Evolutionary conservation across 2,797 vertebrate genomes (phyloP), one percentile per base, ranked within the genome.

Genomic region (Apogon talboti): DNA sequence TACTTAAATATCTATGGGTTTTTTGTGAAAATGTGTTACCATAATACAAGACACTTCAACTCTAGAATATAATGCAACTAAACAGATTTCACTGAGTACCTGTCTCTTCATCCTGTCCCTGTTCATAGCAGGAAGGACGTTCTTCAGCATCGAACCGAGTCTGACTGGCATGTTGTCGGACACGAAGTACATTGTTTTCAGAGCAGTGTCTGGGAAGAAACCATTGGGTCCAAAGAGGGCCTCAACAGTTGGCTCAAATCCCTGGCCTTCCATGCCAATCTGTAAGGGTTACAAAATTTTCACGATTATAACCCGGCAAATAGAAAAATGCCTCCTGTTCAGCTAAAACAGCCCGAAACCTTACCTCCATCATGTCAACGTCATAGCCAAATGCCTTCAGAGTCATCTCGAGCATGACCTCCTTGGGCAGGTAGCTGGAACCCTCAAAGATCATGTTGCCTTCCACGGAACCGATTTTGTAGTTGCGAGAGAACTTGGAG

Each of bases 311-410:
- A 33, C 5, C 46, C 7, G 47, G 18, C 9, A 16, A 3, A 46
- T 0, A 62, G 7, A 13, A 69, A 66, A 33, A 37, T 40, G 2
- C 14, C 18, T 55, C 7, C 30, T 2, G n/a, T 6, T 57, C 0
- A 0, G 41, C 38, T n/a, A 19, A 53, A 49, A 49, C 3, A n/a
- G n/a, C 1, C 43, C 3, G 49, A 48, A 45, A 35, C 10, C 33
- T 55, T 93, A 99, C 98, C 97, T 99, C 98, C 81, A 99, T 93
- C 89, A 99, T 90, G 71, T 99, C 96, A 0, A 91, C 38, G 46
- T 96, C 84, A 69, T 68, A 73, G 79, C 96, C 98, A 49, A 97
- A 96, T 15, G 93, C 80, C n/a, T 91, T 84, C 41, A 99, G 91
- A 14, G 96, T 97, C 62, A 95, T 95, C 85, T 98, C 97, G 75